phyloP scores from a whole-genome alignment of 2,113 vertebrate genomes.

The Labeo rohita region DNA sequence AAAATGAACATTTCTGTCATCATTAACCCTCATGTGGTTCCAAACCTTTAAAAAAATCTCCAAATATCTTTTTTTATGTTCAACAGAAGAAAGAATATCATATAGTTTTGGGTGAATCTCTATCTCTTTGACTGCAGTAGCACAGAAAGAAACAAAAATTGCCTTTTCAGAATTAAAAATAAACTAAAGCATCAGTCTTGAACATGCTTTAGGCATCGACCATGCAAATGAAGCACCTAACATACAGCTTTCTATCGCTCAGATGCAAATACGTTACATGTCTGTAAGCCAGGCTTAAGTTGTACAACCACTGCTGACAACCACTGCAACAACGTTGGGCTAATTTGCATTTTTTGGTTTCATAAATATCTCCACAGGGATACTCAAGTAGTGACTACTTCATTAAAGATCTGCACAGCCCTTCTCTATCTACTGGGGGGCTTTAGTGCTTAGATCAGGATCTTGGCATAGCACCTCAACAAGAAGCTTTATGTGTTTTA shows the following conservation, averaged over 20 bases:
- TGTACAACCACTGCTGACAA: neutral
- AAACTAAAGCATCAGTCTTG: neutral
- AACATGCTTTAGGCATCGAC: neutral
- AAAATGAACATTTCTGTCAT: neutral
- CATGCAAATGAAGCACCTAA: neutral
- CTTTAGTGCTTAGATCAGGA: slow-evolving; percentile 48
- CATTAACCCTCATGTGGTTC: neutral
- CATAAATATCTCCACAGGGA: slow-evolving; percentile 29
- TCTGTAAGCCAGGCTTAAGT: slow-evolving; percentile 2
- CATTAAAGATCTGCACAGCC: slow-evolving; percentile 51
- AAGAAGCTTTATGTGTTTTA: slow-evolving; percentile 28
- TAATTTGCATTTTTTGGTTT: slow-evolving; percentile 46
- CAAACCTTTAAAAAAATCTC: neutral
- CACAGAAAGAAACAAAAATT: neutral
- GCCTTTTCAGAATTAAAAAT: neutral
- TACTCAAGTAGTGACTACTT: slow-evolving; percentile 39
- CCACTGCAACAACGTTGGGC: slow-evolving; percentile 23
- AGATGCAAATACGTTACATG: neutral
- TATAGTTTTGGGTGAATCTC: neutral
- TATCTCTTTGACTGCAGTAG: neutral
- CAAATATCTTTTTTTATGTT: neutral
- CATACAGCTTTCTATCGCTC: neutral
- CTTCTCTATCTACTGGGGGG: neutral
- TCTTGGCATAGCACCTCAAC: slow-evolving; percentile 34
- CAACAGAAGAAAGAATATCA: neutral